Evolutionary conservation across 2,797 vertebrate species (phyloP), one percentile per base, ranked within the genome.

Genomic region (Triplophysa yarkandensis): DNA sequence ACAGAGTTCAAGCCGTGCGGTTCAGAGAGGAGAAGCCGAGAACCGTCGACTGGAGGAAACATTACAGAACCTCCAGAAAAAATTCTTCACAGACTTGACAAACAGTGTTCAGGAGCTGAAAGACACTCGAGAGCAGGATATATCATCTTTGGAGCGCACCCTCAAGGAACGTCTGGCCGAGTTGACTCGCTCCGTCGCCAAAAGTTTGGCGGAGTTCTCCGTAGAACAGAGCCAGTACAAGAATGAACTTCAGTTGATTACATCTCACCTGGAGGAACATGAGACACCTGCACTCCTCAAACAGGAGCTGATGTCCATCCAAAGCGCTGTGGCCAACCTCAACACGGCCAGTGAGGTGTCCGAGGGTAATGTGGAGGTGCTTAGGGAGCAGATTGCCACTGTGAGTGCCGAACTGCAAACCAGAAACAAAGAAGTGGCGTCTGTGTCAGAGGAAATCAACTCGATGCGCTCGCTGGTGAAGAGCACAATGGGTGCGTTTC

Each of bases 31-130:
- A 0, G 96, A 97, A 84, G 91, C 85, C 3, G 94, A 97, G 90
- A 92, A 94, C 2, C 92, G 89, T 78, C 90, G 92, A 0, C 92
- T 98, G 78, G 93, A 96, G 28, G 95, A 97, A 64, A 92, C 95
- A 5, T 93, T 99, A n/a, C 94, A 96, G 79, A 96, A 93, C 77
- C 92, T 98, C 46, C 97, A 98, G 85, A 97, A 95, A 0, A 92
- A 98, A 80, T 92, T 97, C 11, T 89, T 97, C 73, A 92, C 84
- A 72, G 96, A 98, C 79, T 91, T 99, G 16, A 94, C 95, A 0
- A 92, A 95, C 0, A 94, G 94, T 41, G 94, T 98, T 82, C 90
- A 88, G 0, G 95, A 98, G 86, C 95, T 97, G 43, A 98, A 94
- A 85, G 94, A 96, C 30, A 92, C 94, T 21, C 89, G 94, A 1